A percentile compares a stretch with the other conserved stretches of the same genome.
phyloP scores from a whole-genome alignment of 2,113 vertebrate species.

The Oreotragus oreotragus region DNA sequence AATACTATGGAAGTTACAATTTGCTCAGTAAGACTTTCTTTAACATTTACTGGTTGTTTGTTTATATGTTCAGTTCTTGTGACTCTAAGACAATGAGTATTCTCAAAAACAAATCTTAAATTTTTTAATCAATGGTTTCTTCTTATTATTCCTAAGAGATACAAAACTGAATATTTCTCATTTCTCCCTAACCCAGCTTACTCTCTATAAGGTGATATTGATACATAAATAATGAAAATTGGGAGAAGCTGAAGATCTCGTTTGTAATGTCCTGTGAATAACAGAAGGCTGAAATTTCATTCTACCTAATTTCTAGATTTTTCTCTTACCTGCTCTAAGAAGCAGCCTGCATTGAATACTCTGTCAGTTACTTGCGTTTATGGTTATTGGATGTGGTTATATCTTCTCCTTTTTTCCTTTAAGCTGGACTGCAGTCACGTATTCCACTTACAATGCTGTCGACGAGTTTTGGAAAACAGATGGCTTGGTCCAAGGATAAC shows the following conservation, averaged over 20 bases:
- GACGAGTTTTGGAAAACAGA: constrained; percentile 95
- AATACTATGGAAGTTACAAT: not conserved
- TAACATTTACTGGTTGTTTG: not conserved
- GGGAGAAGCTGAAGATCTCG: not conserved
- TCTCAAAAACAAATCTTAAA: not conserved
- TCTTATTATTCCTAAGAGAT: not conserved
- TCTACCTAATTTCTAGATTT: not conserved
- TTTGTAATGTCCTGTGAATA: not conserved
- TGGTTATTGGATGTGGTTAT: not conserved
- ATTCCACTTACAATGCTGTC: constrained; percentile 98
- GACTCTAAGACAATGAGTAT: not conserved
- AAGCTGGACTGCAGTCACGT: constrained; percentile 98
- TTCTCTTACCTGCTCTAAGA: not conserved
- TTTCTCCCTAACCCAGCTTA: not conserved
- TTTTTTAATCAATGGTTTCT: constrained; percentile 4
- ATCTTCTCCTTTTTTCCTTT: constrained; percentile 52
- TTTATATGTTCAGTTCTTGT: not conserved
- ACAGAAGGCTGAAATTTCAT: not conserved
- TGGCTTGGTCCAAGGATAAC: constrained; percentile 99
- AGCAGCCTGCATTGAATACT: not conserved
- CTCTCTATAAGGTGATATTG: not conserved
- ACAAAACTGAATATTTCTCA: not conserved
- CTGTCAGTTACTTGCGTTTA: not conserved
- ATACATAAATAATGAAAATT: not conserved
- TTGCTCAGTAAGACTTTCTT: not conserved